Evolutionary conservation across 2,797 vertebrate genomes (phyloP).

Genomic region (Typhlichthys eigenmanni): DNA sequence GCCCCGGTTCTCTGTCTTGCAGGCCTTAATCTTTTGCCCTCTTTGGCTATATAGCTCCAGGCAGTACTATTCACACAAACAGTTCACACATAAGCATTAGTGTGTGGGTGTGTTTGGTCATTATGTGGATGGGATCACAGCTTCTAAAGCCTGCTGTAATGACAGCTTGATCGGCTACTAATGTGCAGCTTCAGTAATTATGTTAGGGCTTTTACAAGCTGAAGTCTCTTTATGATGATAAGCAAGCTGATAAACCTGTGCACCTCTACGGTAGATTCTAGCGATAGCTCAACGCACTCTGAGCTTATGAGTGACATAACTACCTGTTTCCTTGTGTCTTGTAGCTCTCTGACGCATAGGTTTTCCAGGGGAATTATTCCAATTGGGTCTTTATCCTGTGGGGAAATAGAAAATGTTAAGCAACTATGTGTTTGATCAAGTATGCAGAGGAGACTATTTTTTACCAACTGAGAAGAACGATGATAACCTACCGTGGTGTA

Average conservation of each 20-base stretch:
- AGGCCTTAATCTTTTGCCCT: slow-evolving; percentile 94
- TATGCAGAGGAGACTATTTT: background rate
- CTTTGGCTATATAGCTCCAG: slow-evolving; percentile 87
- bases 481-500: slow-evolving; percentile 87
- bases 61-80: slow-evolving; percentile 76
- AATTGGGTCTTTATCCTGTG: slow-evolving; percentile 92
- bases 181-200: slow-evolving; percentile 7
- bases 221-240: background rate
- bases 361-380: slow-evolving; percentile 95
- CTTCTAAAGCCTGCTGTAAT: slow-evolving; percentile 5
- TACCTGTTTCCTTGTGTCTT: slow-evolving; percentile 86
- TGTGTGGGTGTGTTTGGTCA: slow-evolving; percentile 12
- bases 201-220: slow-evolving; percentile 24
- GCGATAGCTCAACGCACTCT: too few species aligned
- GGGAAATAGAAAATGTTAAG: background rate
- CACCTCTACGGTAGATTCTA: too few species aligned
- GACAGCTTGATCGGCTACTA: slow-evolving; percentile 13
- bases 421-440: too few species aligned
- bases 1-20: slow-evolving; percentile 89
- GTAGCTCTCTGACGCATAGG: slow-evolving; percentile 81
- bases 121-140: slow-evolving; percentile 11
- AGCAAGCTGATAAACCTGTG: too few species aligned
- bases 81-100: slow-evolving; percentile 8
- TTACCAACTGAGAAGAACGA: background rate
- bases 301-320: background rate